Conservation (phyloP, 2,797 vertebrate species). For the Cygnus olor region DNA sequence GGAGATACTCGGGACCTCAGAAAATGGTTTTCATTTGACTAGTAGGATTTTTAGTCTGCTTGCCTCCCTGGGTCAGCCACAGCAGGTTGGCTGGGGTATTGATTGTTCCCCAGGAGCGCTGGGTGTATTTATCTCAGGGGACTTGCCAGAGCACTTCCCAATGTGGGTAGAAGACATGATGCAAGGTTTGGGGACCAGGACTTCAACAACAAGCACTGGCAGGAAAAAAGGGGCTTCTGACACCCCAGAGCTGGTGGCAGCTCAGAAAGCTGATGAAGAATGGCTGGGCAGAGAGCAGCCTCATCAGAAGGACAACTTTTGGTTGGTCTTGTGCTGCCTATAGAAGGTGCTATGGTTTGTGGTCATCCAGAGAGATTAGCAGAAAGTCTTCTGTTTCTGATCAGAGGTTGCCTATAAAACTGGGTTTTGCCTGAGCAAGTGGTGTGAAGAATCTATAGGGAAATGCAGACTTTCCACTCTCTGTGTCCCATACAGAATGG, state of each 20-base stretch:
- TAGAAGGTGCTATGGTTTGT: neutral
- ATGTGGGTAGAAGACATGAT: no score
- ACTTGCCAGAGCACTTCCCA: neutral
- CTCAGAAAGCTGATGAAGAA: fast-evolving
- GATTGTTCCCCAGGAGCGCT: fast-evolving
- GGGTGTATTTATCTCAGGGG: fast-evolving
- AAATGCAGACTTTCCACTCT: neutral
- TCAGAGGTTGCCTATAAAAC: neutral
- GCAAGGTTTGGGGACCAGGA: neutral
- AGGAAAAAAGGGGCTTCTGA: neutral
- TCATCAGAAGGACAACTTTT: neutral
- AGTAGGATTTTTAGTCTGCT: neutral
- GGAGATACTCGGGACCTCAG: neutral
- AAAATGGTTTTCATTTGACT: neutral
- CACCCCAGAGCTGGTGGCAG: neutral
- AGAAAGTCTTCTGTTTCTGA: neutral
- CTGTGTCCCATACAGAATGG: neutral
- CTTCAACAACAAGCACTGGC: fast-evolving
- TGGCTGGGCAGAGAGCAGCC: neutral
- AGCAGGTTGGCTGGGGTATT: fast-evolving
- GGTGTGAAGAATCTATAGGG: neutral
- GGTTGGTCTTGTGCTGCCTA: neutral
- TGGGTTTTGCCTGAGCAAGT: neutral
- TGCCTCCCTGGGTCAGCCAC: neutral
- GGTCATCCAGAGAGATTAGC: neutral